phyloP scores from a whole-genome alignment of 2,113 vertebrate species.

The Aptenodytes forsteri region DNA sequence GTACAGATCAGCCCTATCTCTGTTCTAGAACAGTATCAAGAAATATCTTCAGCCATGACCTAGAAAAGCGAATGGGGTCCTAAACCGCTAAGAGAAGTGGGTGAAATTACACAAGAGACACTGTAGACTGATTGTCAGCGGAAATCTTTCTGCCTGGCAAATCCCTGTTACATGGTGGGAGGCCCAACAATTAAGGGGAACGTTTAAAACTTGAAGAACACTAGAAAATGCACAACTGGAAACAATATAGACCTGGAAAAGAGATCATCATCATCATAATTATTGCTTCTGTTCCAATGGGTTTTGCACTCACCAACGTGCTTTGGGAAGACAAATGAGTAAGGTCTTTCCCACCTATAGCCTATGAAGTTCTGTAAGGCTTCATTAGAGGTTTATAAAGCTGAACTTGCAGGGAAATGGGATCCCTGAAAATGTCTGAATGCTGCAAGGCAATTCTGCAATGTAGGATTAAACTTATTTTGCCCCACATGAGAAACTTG shows the following conservation, averaged over 20 bases:
- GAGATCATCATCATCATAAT: not conserved
- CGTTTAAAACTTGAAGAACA: not conserved
- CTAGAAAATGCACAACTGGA: not conserved
- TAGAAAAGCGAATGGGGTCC: not conserved
- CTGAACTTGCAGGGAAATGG: not conserved
- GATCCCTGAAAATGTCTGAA: not conserved
- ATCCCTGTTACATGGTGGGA: not conserved
- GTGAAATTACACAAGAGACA: not conserved
- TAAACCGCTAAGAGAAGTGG: not conserved
- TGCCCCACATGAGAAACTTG: slow-evolving; percentile 10
- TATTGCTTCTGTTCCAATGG: not conserved
- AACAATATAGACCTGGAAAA: not conserved
- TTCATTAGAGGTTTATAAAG: not conserved
- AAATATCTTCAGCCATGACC: not conserved
- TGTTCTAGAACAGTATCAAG: not conserved
- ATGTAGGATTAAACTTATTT: slow-evolving; percentile 3
- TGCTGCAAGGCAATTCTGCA: not conserved
- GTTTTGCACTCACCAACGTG: not conserved
- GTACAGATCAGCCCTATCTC: not conserved
- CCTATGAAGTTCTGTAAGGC: not conserved
- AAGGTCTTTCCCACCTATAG: not conserved
- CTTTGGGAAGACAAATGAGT: not conserved
- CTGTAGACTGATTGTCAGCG: not conserved
- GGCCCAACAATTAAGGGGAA: not conserved
- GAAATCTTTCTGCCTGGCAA: not conserved